These are phyloP conservation scores for Torymus auratus DNA, from an alignment of 2,888 invertebrate species.

Conservation along the genomic window DNA sequence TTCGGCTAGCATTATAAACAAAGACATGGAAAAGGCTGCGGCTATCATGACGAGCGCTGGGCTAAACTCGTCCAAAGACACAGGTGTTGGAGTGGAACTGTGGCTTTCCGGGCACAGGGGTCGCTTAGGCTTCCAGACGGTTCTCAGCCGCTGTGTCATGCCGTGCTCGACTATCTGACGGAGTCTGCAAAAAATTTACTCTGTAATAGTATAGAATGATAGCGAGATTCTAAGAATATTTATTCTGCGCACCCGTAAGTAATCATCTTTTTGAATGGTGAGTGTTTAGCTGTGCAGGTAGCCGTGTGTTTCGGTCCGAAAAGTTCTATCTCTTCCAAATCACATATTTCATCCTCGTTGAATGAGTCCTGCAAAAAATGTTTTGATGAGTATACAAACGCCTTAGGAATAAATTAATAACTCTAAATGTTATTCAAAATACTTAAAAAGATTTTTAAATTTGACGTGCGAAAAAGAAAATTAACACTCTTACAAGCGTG, in stretches of 20 bases:
- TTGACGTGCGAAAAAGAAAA: too few species aligned
- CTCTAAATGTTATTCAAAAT: too few species aligned
- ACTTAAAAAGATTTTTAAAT: too few species aligned
- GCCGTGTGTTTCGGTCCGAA: conserved; percentile 64
- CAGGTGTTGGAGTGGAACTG: conserved; percentile 66
- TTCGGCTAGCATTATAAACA: conserved; percentile 62
- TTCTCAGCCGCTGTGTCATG: conserved; percentile 61
- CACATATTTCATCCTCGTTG: conserved; percentile 83
- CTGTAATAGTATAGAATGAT: too few species aligned
- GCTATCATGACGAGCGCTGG: conserved; percentile 65
- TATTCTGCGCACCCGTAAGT: conserved; percentile 66
- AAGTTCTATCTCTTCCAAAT: conserved; percentile 78
- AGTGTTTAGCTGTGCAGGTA: conserved; percentile 65
- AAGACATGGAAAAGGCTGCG: conserved; percentile 59
- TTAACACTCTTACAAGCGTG: too few species aligned
- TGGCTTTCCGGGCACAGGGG: conserved; percentile 68
- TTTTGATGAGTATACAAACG: not conserved
- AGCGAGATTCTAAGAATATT: too few species aligned
- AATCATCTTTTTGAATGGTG: conserved; percentile 71
- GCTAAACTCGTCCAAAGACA: conserved; percentile 66
- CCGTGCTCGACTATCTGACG: conserved; percentile 67
- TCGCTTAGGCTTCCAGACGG: conserved; percentile 64
- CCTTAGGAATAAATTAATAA: too few species aligned
- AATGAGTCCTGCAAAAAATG: conserved; percentile 78
- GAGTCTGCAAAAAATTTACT: conserved; percentile 58